Percentiles rank a stretch among this genome's conserved stretches.
These are phyloP conservation scores for Arvicanthis niloticus DNA, from an alignment of 2,113 vertebrate species.

Conservation along the genomic window DNA sequence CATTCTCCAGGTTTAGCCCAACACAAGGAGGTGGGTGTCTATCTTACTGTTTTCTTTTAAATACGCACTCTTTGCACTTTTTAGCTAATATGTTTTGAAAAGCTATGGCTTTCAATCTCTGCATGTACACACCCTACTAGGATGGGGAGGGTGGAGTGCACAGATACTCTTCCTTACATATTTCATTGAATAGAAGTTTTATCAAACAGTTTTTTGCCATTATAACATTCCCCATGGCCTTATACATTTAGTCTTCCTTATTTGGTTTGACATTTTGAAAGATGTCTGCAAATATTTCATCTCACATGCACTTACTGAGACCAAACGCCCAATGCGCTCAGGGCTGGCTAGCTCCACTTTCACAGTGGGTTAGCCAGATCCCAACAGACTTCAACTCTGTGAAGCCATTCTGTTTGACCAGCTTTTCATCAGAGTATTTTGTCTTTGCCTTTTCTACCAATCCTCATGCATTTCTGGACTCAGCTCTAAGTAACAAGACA, in stretches of 20 bases:
- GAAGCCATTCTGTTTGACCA: not conserved
- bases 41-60: not conserved
- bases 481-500: not conserved
- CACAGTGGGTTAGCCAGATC: not conserved
- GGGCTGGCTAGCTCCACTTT: not conserved
- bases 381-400: not conserved
- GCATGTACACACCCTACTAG: not conserved
- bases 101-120: not conserved
- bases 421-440: not conserved
- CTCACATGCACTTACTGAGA: not conserved
- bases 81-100: not conserved
- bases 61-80: not conserved
- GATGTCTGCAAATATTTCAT: not conserved
- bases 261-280: not conserved
- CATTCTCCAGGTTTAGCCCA: not conserved
- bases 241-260: not conserved
- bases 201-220: not conserved
- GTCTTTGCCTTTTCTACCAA: slow-evolving; percentile 18
- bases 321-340: not conserved
- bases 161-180: not conserved
- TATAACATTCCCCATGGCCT: not conserved
- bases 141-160: not conserved
- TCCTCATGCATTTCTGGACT: not conserved
- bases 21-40: not conserved
- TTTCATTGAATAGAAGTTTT: slow-evolving; percentile 1